Evolutionary conservation across 2,797 vertebrate species (phyloP), one percentile per base, ranked within the genome.

Genomic region (Diceros bicornis): DNA sequence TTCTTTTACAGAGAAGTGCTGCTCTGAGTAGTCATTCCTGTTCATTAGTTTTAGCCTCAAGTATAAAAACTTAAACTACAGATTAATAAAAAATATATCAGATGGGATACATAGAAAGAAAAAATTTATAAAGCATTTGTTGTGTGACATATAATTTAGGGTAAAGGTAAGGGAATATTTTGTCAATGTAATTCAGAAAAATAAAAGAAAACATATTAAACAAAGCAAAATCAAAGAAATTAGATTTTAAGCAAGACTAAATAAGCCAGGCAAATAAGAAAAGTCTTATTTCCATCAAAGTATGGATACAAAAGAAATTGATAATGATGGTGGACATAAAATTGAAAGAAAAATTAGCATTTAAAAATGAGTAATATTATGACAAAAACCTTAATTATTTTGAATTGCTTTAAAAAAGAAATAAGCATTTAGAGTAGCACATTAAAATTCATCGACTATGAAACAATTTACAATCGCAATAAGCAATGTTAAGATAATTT

Each of bases 321-420:
- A 74, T 81, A 68, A 41, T 44, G 21, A 44, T 41, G 4, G 6
- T 17, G n/a, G 3, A 12, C 1, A 47, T 7, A 93, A 96, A 85
- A 59, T 47, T 68, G 18, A 94, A 12, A 82, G 34, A 52, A 37
- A 95, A 64, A 2, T 37, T 81, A 66, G 17, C 23, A 55, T 91
- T 77, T 59, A 59, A 94, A 94, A 77, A 32, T 64, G 4, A 96
- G 4, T 20, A 86, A 57, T 68, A 84, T 52, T 52, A 16, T 52
- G 52, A 4, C 6, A 61, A 64, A 94, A 23, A 21, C 41, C 34
- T 97, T 75, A 8, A 77, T 92, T 92, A 21, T 27, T 18, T 95
- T 88, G 66, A 25, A 34, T 94, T 95, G 72, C 7, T 47, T 61
- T 85, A 6, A 4, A 91, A 89, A 87, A 8, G 82, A 96, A 96